Conservation (phyloP, 1,140 invertebrate species). For the Zophobas morio region DNA sequence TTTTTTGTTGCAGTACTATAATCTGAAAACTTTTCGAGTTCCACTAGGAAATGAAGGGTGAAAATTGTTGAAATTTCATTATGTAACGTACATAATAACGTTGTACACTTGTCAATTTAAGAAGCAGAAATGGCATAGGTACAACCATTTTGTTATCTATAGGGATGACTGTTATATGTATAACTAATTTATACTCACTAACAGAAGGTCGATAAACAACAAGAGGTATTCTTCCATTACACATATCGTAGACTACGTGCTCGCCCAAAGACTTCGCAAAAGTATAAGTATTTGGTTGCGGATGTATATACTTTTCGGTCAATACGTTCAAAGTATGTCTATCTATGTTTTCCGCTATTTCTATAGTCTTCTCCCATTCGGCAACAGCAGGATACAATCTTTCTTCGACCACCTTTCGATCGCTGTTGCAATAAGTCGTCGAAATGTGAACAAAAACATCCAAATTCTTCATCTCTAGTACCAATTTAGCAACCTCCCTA, state of each 20-base stretch:
- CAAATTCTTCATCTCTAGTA: slow-evolving; percentile 73
- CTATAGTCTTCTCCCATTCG: no score
- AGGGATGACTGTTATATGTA: no score
- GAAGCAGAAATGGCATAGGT: no score
- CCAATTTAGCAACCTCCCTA: slow-evolving; percentile 71
- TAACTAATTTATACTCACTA: slow-evolving; percentile 70
- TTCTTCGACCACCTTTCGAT: slow-evolving; percentile 70
- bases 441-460: slow-evolving; percentile 84
- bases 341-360: slow-evolving; percentile 77
- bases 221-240: slow-evolving; percentile 77
- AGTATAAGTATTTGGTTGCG: slow-evolving; percentile 76
- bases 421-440: slow-evolving; percentile 85
- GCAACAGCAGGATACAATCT: no score
- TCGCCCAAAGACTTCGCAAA: slow-evolving; percentile 89
- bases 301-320: no score
- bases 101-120: no score
- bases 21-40: no score
- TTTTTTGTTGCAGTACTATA: no score
- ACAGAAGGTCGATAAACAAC: slow-evolving; percentile 93
- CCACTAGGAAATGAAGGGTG: no score
- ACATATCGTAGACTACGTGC: slow-evolving; percentile 79
- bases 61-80: no score
- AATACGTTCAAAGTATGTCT: slow-evolving; percentile 74
- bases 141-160: no score
- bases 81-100: no score